Evolutionary conservation across 2,797 vertebrate species (phyloP), one percentile per base, ranked within the genome.

Genomic region (Hydrocynus forskahlii): DNA sequence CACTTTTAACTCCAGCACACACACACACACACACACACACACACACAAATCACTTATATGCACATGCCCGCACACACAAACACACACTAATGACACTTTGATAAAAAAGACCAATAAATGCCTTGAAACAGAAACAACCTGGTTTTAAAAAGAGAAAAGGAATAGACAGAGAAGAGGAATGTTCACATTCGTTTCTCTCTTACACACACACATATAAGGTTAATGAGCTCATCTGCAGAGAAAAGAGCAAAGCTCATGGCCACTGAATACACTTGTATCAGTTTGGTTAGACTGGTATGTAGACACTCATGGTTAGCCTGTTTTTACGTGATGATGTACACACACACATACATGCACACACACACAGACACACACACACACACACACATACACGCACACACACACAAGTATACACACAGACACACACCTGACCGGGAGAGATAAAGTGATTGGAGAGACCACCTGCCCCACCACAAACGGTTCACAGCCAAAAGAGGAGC

Each of bases 401-500:
- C 6, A 35, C 63, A 81, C 21, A 85, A 29, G 29, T 3, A 29
- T 29, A 29, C 29, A 29, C 29, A 29, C 3, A 29, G 29, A 29
- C 29, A 29, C 78, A 86, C 85, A 93, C 91, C 92, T 92, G 94
- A 90, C 87, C 86, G 84, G 80, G 84, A 87, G 84, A 94, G 93
- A 94, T 94, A 94, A 92, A 89, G 87, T 78, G 86, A 88, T 76
- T 76, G 21, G 72, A 84, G 60, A 84, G 85, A 86, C 88, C 89
- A 85, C 79, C 74, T 81, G 84, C 88, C 87, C 85, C 84, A 94
- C 94, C 94, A 91, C 93, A 94, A 95, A 94, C 94, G 87, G 94
- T 93, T 93, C 92, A 91, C 91, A 93, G 90, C 87, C 89, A 78
- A 91, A 92, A 88, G 89, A 92, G 88, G 90, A 92, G 88, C 88